Evolutionary conservation across 2,888 invertebrate genomes (phyloP).

Genomic region (Hedya salicella): DNA sequence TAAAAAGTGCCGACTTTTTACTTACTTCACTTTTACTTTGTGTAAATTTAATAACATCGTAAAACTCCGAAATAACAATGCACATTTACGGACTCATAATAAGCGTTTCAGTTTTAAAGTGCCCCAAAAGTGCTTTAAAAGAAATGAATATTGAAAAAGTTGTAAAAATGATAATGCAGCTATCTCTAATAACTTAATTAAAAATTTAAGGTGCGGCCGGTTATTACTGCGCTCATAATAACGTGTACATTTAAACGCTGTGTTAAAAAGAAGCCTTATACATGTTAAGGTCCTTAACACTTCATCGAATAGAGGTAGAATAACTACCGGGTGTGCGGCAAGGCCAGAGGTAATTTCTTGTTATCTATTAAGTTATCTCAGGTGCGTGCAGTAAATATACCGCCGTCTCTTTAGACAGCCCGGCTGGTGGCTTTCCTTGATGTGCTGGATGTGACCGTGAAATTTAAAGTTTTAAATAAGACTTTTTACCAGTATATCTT

Average conservation of each 20-base stretch:
- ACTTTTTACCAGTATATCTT: too few relatives aligned
- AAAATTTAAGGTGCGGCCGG: slow-evolving; percentile 3
- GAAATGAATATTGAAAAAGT: slow-evolving; percentile 47
- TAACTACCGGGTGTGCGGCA: slow-evolving; percentile 74
- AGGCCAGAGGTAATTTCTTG: slow-evolving; percentile 62
- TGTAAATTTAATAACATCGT: neutral
- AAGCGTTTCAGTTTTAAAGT: neutral
- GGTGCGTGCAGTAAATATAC: slow-evolving; percentile 66
- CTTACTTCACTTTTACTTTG: slow-evolving; percentile 23
- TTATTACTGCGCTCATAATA: slow-evolving; percentile 12
- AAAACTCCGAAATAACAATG: neutral
- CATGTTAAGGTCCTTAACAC: slow-evolving; percentile 72
- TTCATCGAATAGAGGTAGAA: slow-evolving; percentile 76
- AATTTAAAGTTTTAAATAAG: neutral
- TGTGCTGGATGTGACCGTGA: slow-evolving; percentile 49
- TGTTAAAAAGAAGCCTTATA: slow-evolving; percentile 58
- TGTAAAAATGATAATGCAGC: slow-evolving; percentile 71
- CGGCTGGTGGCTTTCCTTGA: slow-evolving; percentile 49
- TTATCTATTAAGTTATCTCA: slow-evolving; percentile 69
- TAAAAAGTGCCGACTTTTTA: slow-evolving; percentile 14
- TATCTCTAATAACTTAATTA: slow-evolving; percentile 12
- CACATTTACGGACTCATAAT: neutral
- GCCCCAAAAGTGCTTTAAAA: neutral
- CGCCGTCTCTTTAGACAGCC: slow-evolving; percentile 51
- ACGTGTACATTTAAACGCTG: slow-evolving; percentile 6